Percentiles rank a stretch among this genome's conserved stretches.
Conservation (phyloP, 2,113 vertebrate genomes). For the Zingel zingel region DNA sequence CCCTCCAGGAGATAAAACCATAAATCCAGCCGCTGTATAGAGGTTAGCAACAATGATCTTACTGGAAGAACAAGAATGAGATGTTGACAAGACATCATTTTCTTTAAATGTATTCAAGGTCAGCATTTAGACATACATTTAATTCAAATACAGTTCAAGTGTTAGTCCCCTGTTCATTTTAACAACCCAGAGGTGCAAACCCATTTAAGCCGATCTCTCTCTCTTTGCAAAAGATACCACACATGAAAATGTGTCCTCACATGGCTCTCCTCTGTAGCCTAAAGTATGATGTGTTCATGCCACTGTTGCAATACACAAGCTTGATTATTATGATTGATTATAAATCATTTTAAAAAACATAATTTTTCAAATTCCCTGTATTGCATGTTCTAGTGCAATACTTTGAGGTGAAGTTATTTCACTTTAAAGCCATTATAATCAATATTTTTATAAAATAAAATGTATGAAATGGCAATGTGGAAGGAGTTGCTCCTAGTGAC, state of each 20-base stretch:
- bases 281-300: no score
- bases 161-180: not conserved
- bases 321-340: no score
- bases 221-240: not conserved
- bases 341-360: no score
- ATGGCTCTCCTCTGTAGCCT: no score
- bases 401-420: no score
- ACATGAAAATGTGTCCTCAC: no score
- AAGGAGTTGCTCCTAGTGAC: no score
- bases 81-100: not conserved
- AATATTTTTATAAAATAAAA: no score
- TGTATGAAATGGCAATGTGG: no score
- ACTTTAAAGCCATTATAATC: not conserved
- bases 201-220: not conserved
- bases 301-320: no score
- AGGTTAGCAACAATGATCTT: not conserved
- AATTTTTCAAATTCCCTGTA: no score
- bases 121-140: not conserved
- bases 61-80: not conserved
- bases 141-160: not conserved
- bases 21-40: not conserved
- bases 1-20: not conserved
- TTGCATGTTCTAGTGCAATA: no score
- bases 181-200: not conserved
- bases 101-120: conserved; percentile 1